Percentiles rank a stretch among this genome's conserved stretches.
Conservation (phyloP, 2,888 invertebrate species). For the Spicauda simplicius region DNA sequence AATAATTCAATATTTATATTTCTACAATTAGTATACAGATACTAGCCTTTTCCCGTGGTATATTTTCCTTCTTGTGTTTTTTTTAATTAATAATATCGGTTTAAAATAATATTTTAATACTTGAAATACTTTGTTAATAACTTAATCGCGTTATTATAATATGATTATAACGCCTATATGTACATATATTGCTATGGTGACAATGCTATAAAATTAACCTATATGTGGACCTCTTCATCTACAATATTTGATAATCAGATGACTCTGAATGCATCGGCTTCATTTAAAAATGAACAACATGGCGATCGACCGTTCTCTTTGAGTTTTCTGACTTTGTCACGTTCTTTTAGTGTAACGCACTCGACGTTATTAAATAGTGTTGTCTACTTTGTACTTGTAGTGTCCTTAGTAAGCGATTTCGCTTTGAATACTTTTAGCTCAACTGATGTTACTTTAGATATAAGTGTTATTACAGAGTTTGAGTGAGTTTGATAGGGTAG, state of each 20-base stretch:
- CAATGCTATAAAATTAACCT: too few species aligned
- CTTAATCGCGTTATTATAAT: too few species aligned
- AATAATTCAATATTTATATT: too few species aligned
- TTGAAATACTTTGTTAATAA: too few species aligned
- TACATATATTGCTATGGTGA: too few species aligned
- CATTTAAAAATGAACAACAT: background rate
- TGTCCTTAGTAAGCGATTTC: slow-evolving; percentile 16
- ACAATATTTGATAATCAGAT: background rate
- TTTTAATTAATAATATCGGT: too few species aligned
- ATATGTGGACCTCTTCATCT: background rate
- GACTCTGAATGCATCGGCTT: background rate
- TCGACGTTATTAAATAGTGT: background rate
- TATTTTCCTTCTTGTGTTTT: too few species aligned
- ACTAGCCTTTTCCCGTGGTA: too few species aligned
- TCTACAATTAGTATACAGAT: too few species aligned
- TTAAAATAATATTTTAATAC: too few species aligned
- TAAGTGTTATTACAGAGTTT: background rate
- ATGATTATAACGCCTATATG: too few species aligned
- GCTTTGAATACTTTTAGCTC: background rate
- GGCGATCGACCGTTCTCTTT: background rate
- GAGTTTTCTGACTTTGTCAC: background rate
- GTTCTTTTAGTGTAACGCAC: background rate
- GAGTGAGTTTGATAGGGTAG: slow-evolving; percentile 22
- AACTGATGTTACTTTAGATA: background rate
- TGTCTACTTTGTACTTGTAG: slow-evolving; percentile 4